These are phyloP conservation scores for Daubentonia madagascariensis DNA, from an alignment of 2,113 vertebrate genomes.

Conservation along the genomic window DNA sequence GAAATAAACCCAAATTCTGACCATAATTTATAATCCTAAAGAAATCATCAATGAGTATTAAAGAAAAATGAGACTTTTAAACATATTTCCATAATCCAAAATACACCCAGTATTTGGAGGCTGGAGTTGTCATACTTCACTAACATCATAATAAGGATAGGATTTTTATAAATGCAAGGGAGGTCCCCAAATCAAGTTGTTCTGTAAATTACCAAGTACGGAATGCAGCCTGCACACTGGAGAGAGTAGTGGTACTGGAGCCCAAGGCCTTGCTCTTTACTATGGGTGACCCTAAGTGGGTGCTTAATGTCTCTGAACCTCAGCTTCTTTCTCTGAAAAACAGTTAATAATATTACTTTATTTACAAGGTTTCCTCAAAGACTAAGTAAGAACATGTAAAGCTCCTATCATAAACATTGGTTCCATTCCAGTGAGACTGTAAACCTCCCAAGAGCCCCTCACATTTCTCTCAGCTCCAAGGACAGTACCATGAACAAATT, in stretches of 20 bases:
- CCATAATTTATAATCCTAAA: neutral
- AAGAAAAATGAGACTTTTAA: conserved; percentile 43
- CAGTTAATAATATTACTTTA: neutral
- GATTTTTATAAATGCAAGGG: neutral
- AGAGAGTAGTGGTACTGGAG: neutral
- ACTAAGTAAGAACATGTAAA: neutral
- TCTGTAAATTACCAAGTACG: neutral
- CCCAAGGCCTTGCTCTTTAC: neutral
- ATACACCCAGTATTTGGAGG: neutral
- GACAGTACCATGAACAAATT: neutral
- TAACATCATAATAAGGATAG: neutral
- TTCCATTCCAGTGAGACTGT: neutral
- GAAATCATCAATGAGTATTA: neutral
- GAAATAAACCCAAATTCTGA: conserved; percentile 34
- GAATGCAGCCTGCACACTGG: neutral
- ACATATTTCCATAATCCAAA: neutral
- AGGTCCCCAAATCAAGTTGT: neutral
- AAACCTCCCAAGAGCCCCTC: neutral
- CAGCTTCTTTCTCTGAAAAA: neutral
- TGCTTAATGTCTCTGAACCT: neutral
- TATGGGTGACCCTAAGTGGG: neutral
- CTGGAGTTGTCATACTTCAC: neutral
- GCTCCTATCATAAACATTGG: neutral
- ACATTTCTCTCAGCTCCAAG: neutral
- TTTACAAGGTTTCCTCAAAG: conserved; percentile 11